Evolutionary conservation across 2,113 vertebrate genomes (phyloP).

Genomic region (Hemicordylus capensis): DNA sequence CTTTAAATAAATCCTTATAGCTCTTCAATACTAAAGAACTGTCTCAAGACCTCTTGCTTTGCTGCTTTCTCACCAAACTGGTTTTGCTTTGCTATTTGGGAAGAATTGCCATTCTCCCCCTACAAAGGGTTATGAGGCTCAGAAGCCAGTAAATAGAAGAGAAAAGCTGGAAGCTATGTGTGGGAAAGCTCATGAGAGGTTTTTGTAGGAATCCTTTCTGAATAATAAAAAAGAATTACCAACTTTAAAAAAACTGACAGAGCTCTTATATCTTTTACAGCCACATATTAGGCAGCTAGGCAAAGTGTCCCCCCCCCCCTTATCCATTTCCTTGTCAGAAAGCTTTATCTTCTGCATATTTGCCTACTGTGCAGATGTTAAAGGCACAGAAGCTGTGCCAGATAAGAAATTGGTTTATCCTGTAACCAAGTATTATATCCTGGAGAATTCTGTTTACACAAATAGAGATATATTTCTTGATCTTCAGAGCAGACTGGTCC

Average conservation of each 20-base stretch:
- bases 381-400: background rate
- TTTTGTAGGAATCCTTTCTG: constrained; percentile 43
- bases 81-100: too few relatives aligned
- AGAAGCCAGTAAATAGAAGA: too few relatives aligned
- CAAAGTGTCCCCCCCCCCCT: background rate
- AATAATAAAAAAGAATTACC: background rate
- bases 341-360: background rate
- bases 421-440: constrained; percentile 42
- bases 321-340: background rate
- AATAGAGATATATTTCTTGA: constrained; percentile 27
- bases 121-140: too few relatives aligned
- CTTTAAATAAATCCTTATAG: too few relatives aligned
- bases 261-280: background rate
- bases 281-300: background rate
- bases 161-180: too few relatives aligned
- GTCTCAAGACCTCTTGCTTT: too few relatives aligned
- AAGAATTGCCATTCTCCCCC: too few relatives aligned
- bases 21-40: too few relatives aligned
- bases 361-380: background rate
- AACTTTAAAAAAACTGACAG: background rate
- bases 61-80: too few relatives aligned
- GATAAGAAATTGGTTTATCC: background rate
- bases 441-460: constrained; percentile 47
- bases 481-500: constrained; percentile 76
- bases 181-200: too few relatives aligned